Evolutionary conservation across 2,113 vertebrate genomes (phyloP), one percentile per base, ranked within the genome.

Genomic region (Trachemys scripta): DNA sequence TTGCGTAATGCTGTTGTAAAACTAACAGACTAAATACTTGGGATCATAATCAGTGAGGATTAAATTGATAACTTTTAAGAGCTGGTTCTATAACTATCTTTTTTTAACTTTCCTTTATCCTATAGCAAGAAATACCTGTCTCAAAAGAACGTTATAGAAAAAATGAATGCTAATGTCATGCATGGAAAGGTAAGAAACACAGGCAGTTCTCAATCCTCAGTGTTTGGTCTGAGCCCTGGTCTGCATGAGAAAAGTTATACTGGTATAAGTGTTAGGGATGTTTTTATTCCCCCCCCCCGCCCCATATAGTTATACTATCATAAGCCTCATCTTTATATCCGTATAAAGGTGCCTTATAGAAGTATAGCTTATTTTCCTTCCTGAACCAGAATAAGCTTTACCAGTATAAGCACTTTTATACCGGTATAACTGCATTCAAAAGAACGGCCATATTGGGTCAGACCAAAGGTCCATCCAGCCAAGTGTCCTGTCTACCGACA

Each of bases 61-160:
- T 80, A 9, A 80, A 1, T 87, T 85, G 35, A 1, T 80, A 2
- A 31, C 72, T 94, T 49, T 42, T 50, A 42, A 72, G 89, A n/a
- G 1, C 53, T 42, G 59, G 10, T 86, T 82, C 65, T 94, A 5
- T 94, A 72, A 84, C 2, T 24, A 3, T 20, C 27, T 65, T 45
- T 25, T 62, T 31, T 54, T 4, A 20, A 80, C 87, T 88, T 78
- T 88, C 38, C 29, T 78, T 59, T 91, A 83, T 95, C 84, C 97
- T 98, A 53, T 97, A 99, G 99, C 98, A 99, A 99, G 98, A 99
- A 99, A 90, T 99, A 99, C 97, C 98, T 99, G 92, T 99, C 99
- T 82, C 99, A 99, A 90, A 99, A 99, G 98, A 99, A 99, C 5
- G 99, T 99, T n/a, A 98, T 99, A 87, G 99, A 99, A 98, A 99